These are phyloP conservation scores for Lycodopsis pacificus DNA, from an alignment of 2,797 vertebrate species.

Conservation along the genomic window DNA sequence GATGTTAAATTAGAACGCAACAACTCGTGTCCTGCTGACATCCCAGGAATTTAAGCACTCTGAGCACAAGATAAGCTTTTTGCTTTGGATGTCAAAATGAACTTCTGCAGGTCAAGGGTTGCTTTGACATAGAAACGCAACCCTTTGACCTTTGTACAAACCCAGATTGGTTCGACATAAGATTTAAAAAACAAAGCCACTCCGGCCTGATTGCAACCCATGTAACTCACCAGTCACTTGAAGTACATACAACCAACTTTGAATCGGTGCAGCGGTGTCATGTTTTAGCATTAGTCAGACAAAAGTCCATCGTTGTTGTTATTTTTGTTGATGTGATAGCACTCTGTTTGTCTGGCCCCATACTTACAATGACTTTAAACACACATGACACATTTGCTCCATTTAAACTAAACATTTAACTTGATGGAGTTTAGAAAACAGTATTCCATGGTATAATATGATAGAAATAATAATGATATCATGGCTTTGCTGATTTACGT, in stretches of 20 bases:
- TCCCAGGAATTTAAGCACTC: constrained; percentile 16
- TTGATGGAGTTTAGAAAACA: neutral
- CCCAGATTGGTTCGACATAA: neutral
- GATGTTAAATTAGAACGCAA: constrained; percentile 29
- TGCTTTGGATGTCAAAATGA: constrained; percentile 14
- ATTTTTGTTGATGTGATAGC: neutral
- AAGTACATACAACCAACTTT: neutral
- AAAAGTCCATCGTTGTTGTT: neutral
- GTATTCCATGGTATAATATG: neutral
- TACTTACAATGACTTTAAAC: neutral
- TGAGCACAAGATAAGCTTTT: constrained; percentile 9
- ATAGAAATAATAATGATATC: neutral
- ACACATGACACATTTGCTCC: constrained; percentile 11
- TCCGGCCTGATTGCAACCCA: neutral
- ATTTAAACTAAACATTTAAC: constrained; percentile 2
- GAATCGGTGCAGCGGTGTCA: neutral
- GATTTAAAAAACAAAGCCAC: neutral
- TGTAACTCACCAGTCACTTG: neutral
- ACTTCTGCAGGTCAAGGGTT: constrained; percentile 20
- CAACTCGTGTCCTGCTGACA: neutral
- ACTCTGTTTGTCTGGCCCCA: neutral
- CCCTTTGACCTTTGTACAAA: constrained; percentile 16
- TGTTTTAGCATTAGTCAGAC: constrained; percentile 7
- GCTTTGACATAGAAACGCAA: constrained; percentile 15
- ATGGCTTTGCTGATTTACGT: neutral